Base-by-base conservation (phyloP, 2,113 vertebrate species). In the Muntiacus reevesi region DNA sequence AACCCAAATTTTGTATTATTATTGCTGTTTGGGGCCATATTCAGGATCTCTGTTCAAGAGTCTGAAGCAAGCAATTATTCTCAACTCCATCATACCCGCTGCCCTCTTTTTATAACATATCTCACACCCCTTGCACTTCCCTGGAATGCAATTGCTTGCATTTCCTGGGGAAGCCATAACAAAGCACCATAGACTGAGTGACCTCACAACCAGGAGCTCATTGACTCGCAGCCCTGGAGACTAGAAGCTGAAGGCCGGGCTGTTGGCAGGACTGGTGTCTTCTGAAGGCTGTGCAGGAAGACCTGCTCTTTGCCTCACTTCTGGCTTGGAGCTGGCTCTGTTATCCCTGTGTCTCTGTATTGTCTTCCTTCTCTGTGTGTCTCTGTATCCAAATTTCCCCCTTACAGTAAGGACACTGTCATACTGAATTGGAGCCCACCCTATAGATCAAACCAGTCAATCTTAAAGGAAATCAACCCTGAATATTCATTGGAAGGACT, bases 1-100 rank as follows among this genome's bases (percentile, higher is more conserved):
- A 85, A n/a, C 54, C 40, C 59, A 54, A 57, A 27, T 89, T 93
- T 74, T 87, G 2, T 43, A 25, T 83, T 78, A 91, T 94, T 25
- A 33, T 59, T 85, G 59, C 86, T 74, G 16, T 84, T 87, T 54
- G 82, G 15, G 57, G 33, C 40, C 33, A 5, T 60, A 59, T 52
- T 85, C 67, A 82, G 50, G 50, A 64, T 45, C 78, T 84, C 47
- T 59, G n/a, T 50, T 71, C 16, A 64, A 79, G n/a, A 82, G 76
- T 88, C 67, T 87, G 86, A 74, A 89, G 7, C 10, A 8, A 71
- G 16, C 9, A 19, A 28, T 83, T 89, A 52, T 62, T 96, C 43
- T 59, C 83, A 40, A n/a, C 25, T 30, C 83, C 45, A 43, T 76
- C 33, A 14, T 21, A 64, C 30, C 9, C 71, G 15, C 9, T 74